phyloP scores from a whole-genome alignment of 1,140 invertebrate species.

The Drosophila mauritiana region DNA sequence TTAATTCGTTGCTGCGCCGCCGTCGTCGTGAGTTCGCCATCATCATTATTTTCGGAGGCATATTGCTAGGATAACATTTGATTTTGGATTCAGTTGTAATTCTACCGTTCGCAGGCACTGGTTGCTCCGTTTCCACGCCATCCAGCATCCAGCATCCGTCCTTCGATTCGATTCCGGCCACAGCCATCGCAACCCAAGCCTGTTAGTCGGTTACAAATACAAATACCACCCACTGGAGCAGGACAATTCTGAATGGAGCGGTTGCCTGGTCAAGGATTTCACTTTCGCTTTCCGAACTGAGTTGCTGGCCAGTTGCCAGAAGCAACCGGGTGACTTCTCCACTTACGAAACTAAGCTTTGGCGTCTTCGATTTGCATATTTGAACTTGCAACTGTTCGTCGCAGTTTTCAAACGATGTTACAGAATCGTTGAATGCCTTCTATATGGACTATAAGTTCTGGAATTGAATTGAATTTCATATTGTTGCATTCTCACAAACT shows the following conservation, averaged over 20 bases:
- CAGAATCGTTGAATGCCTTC: background rate
- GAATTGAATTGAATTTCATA: background rate
- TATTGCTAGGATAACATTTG: constrained; percentile 85
- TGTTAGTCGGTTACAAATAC: background rate
- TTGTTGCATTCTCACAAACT: too few species aligned
- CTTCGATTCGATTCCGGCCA: constrained; percentile 4
- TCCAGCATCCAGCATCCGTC: constrained; percentile 14
- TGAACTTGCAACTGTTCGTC: background rate
- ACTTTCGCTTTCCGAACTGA: constrained; percentile 70
- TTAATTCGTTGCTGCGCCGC: constrained; percentile 80
- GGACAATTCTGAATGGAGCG: constrained; percentile 11
- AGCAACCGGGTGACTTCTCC: constrained; percentile 63
- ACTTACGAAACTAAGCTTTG: constrained; percentile 33
- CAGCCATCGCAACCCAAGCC: constrained; percentile 9
- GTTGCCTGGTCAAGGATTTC: constrained; percentile 44
- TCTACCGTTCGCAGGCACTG: constrained; percentile 84
- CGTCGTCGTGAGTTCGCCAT: constrained; percentile 50
- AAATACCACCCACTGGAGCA: constrained; percentile 16
- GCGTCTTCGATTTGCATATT: background rate
- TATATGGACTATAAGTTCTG: background rate
- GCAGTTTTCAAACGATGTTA: background rate
- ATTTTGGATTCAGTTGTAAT: constrained; percentile 85
- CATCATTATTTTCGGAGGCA: constrained; percentile 84
- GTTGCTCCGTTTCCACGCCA: constrained; percentile 80
- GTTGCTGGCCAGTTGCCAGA: constrained; percentile 52